phyloP scores from a whole-genome alignment of 2,113 vertebrate genomes.

The Herpailurus yagouaroundi region DNA sequence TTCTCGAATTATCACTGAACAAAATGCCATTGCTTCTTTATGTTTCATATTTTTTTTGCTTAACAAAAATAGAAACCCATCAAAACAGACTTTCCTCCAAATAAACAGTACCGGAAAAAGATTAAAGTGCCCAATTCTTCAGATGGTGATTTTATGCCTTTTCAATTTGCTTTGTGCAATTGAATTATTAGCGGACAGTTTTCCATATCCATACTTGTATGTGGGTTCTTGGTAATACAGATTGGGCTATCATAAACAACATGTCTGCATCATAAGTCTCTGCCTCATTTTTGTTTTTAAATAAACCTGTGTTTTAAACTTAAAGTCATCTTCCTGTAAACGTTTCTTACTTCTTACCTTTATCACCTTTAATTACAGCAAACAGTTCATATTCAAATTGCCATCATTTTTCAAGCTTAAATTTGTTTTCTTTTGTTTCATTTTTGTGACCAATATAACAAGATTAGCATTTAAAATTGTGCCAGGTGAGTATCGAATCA shows the following conservation, averaged over 20 bases:
- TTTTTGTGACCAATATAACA: background rate
- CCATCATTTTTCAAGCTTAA: background rate
- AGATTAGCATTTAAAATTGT: slow-evolving; percentile 31
- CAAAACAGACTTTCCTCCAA: background rate
- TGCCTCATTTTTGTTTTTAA: background rate
- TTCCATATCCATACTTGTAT: background rate
- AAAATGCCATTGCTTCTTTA: background rate
- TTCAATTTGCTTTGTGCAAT: background rate
- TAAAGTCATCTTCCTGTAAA: background rate
- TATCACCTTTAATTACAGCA: slow-evolving; percentile 13
- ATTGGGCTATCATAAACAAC: slow-evolving; percentile 3
- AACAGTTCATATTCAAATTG: background rate
- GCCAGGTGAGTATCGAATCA: background rate
- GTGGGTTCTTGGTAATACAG: background rate
- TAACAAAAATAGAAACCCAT: background rate
- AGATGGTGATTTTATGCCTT: background rate
- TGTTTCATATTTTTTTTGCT: slow-evolving; percentile 5
- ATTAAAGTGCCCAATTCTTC: background rate
- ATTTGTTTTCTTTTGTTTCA: background rate
- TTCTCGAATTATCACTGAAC: background rate
- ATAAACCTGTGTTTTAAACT: background rate
- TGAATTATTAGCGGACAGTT: background rate
- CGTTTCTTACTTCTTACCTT: background rate
- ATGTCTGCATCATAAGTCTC: background rate
- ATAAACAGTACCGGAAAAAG: background rate